Base-by-base conservation (phyloP, 2,113 vertebrate genomes). In the Paedocypris sp. region DNA sequence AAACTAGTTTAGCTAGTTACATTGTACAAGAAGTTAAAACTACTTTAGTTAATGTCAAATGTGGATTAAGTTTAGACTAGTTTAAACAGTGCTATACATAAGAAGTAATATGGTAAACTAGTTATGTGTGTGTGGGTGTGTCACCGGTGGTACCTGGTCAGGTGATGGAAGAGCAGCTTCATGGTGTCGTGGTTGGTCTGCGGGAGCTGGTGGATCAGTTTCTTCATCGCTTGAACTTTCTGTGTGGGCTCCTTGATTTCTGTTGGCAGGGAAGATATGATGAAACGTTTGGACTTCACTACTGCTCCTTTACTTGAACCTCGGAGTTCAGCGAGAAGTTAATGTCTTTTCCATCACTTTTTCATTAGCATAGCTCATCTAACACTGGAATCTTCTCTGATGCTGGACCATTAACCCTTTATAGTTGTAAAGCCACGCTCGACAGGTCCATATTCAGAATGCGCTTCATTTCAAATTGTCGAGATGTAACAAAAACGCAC, bases 151-250 rank as follows among this genome's bases (percentile, higher is more conserved):
- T 86, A 98, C 94, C 86, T 93, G 65, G 81, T 86, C 59, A 98
- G 85, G 62, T 98, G 93, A 39, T 77, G 77, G 76, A 98, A 94
- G 32, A 98, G 86, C 33, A 85, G 60, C 79, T 86, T 91, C 89
- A 94, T 92, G 32, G 93, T 97, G 73, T 97, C 88, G 9, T 79
- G 86, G 83, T 98, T 97, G 45, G 91, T 83, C 68, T 68, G 82
- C 12, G 94, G 92, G 23, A 97, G 82, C 50, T 89, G 82, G 62
- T 84, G 75, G 60, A 95, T 81, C 64, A 97, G 85, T 57, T 60
- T 82, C 68, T 85, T 91, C 65, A 95, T 64, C 5, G 73, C 62
- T 74, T 88, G 82, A 41, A 92, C 74, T 65, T 89, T 87, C 59
- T 70, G 71, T 51, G 61, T 65, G 0, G 73, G 70, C 35, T 96